Evolutionary conservation across 2,888 invertebrate species (phyloP), one percentile per base, ranked within the genome.

Genomic region (Spisula subtruncata): DNA sequence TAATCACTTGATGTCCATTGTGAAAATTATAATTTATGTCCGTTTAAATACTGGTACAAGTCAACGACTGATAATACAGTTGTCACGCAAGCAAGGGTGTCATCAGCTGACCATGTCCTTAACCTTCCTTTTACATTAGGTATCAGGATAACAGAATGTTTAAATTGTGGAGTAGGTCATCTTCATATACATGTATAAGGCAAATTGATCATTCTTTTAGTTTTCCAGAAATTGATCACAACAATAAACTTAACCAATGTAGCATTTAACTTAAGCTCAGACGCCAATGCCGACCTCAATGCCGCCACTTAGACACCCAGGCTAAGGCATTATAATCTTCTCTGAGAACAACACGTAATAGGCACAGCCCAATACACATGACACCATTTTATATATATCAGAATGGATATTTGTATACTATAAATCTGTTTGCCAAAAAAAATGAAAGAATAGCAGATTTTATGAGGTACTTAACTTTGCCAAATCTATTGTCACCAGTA

Each of bases 21-120:
- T 66, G 60, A 66, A 66, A 75, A 32, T 18, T 75, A 75, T 75
- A 32, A 35, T 75, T 75, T 75, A 35, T 75, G 75, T 32, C 75
- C 8, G 1, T 41, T 60, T 18, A 35, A 75, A 16, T 75, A 1
- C 29, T 75, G 32, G 12, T 16, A 18, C 35, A 75, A 75, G 35
- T 75, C 16, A 0, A 35, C 29, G 14, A 32, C 32, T 75, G 29
- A 35, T 35, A 75, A 75, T 18, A 35, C 12, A 35, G 75, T 32
- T 75, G 75, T 18, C 75, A 75, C 18, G 5, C 10, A 10, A 51
- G 41, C 6, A 66, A 25, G 10, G 25, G 25, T 66, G 60, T 66
- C 25, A 66, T 25, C 60, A 18, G n/a, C 56, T 56, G 41, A 41
- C 41, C 41, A n/a, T n/a, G 41, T 41, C 41, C 41, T 41, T 41